Percentiles rank a stretch among this genome's conserved stretches.
These are phyloP conservation scores for Pomatostomus ruficeps DNA, from an alignment of 2,113 vertebrate species.

Conservation along the genomic window DNA sequence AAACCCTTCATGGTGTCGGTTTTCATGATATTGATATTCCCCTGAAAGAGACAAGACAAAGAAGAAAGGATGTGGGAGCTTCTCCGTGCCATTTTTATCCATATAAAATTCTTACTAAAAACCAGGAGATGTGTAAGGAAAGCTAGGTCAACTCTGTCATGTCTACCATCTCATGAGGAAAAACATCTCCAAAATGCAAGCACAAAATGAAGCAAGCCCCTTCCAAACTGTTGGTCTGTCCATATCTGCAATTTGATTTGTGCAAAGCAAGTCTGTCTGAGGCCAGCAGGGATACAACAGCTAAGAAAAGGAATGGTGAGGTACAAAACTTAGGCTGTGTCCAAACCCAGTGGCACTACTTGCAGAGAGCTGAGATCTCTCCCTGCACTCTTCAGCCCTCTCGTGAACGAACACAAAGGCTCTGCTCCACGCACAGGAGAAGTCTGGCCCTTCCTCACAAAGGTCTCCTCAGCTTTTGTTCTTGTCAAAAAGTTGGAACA, in stretches of 20 bases:
- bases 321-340: neutral
- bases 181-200: neutral
- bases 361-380: neutral
- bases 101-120: neutral
- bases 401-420: neutral
- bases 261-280: neutral
- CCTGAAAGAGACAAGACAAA: neutral
- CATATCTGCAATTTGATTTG: neutral
- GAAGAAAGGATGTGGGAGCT: neutral
- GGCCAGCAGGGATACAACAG: neutral
- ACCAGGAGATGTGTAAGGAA: neutral
- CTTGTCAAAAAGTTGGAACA: neutral
- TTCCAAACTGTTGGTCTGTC: neutral
- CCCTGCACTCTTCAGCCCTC: neutral
- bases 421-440: neutral
- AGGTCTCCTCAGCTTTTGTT: neutral
- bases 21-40: neutral
- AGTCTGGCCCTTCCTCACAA: neutral
- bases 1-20: neutral
- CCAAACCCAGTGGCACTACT: neutral
- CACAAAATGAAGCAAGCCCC: rapidly evolving
- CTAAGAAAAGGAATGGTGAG: neutral
- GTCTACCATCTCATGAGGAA: neutral
- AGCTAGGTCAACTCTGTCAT: neutral
- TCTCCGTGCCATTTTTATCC: neutral